phyloP scores from a whole-genome alignment of 2,113 vertebrate genomes.

The Mus musculus region GRCm39 chr10:94726501-94727000 shows the following conservation, averaged over 20 bases:
- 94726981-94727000: not conserved
- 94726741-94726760: not conserved
- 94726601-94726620: not conserved
- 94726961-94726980: not conserved
- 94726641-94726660: slow-evolving; percentile 22
- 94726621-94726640: slow-evolving; percentile 33
- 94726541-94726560: not conserved
- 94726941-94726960: not conserved
- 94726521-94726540: slow-evolving; percentile 15
- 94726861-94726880: not conserved
- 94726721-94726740: not conserved
- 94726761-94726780: not conserved
- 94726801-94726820: not conserved
- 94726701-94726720: not conserved
- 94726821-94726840: slow-evolving; percentile 19
- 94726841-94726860: not conserved
- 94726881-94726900: not conserved
- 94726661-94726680: slow-evolving; percentile 32
- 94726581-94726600: slow-evolving; percentile 35
- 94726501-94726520: slow-evolving; percentile 36
- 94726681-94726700: slow-evolving; percentile 24
- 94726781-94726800: not conserved
- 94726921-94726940: not conserved
- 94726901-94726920: not conserved
- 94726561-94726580: not conserved